phyloP scores from a whole-genome alignment of 1,140 invertebrate genomes.

The Mylabris phalerata region DNA sequence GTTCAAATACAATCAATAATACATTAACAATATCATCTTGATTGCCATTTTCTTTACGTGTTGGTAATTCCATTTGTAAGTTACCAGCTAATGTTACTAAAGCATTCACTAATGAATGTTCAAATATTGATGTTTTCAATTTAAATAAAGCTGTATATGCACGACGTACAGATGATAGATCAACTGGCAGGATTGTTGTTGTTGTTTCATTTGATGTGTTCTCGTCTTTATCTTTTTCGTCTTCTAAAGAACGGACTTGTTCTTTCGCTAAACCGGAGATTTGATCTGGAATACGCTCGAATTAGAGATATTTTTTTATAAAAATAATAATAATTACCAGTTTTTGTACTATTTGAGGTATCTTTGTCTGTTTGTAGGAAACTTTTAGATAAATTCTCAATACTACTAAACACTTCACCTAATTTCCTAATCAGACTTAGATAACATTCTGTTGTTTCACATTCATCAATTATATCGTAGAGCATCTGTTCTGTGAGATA shows the following conservation, averaged over 20 bases:
- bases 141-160: conserved; percentile 55
- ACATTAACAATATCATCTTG: conserved; percentile 61
- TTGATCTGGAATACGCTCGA: not conserved
- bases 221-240: conserved; percentile 77
- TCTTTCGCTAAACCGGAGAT: conserved; percentile 54
- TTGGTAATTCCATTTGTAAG: conserved; percentile 66
- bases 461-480: conserved; percentile 57
- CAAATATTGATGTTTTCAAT: conserved; percentile 46
- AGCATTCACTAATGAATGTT: conserved; percentile 72
- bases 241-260: conserved; percentile 61
- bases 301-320: no score
- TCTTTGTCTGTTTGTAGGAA: conserved; percentile 47
- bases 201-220: conserved; percentile 51
- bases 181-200: conserved; percentile 34
- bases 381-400: conserved; percentile 62
- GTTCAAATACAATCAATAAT: conserved; percentile 82
- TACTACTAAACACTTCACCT: conserved; percentile 64
- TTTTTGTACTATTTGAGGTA: no score
- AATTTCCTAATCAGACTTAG: conserved; percentile 60
- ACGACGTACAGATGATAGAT: conserved; percentile 55
- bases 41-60: conserved; percentile 47
- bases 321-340: no score
- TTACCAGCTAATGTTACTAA: conserved; percentile 65
- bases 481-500: conserved; percentile 62
- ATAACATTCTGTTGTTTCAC: conserved; percentile 55